Conservation (phyloP, 2,113 vertebrate species). For the Perccottus glenii region DNA sequence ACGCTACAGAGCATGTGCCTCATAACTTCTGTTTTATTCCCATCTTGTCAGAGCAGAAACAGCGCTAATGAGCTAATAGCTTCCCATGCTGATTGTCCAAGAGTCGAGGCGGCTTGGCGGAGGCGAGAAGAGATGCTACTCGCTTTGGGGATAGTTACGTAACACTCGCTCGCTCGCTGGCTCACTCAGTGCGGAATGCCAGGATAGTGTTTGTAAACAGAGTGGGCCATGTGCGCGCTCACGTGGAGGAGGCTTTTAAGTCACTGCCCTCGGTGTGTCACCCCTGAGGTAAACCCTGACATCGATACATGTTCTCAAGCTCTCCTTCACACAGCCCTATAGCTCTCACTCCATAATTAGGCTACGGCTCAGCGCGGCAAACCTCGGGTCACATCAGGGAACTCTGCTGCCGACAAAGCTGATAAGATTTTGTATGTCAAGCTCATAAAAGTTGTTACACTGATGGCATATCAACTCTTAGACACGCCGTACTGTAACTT, state of each 20-base stretch:
- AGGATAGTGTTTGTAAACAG: conserved; percentile 87
- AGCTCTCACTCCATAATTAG: conserved; percentile 50
- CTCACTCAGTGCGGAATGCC: conserved; percentile 71
- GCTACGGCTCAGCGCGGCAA: conserved; percentile 7
- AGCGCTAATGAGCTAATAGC: conserved; percentile 21
- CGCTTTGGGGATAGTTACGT: conserved; percentile 67
- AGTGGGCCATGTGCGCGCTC: conserved; percentile 78
- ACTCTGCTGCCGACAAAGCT: conserved; percentile 7
- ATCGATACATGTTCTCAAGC: conserved; percentile 40
- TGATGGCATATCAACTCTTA: conserved; percentile 4
- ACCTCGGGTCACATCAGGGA: conserved; percentile 14
- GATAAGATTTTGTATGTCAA: neutral
- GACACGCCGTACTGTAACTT: neutral
- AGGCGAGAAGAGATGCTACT: conserved; percentile 55
- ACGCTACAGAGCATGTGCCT: neutral
- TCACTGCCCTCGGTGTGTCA: conserved; percentile 64
- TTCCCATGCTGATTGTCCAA: conserved; percentile 35
- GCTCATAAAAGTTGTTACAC: conserved; percentile 15
- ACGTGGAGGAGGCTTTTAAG: conserved; percentile 72
- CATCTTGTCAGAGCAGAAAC: conserved; percentile 15
- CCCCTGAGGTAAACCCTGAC: conserved; percentile 75
- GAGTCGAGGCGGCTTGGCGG: conserved; percentile 29
- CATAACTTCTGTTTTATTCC: conserved; percentile 16
- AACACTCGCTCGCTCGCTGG: conserved; percentile 56
- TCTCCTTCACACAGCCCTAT: conserved; percentile 48